Percentiles rank a stretch among this genome's conserved stretches.
Evolutionary conservation across 2,888 invertebrate genomes (phyloP).

Genomic region (Empis livida): DNA sequence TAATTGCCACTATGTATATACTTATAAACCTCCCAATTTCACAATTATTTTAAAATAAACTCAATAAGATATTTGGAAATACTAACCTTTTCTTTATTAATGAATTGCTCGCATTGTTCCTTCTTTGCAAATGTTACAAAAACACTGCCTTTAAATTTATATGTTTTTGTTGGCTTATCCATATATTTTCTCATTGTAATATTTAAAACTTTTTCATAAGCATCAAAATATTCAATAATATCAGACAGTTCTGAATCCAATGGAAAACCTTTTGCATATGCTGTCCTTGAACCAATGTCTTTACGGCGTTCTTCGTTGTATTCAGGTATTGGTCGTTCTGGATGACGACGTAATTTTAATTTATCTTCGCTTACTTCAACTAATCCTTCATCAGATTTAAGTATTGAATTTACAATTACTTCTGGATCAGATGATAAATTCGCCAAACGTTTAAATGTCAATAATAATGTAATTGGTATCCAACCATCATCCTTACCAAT

Average conservation of each 20-base stretch:
- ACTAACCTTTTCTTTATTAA: slow-evolving; percentile 46
- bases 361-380: slow-evolving; percentile 51
- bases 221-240: slow-evolving; percentile 57
- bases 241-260: slow-evolving; percentile 53
- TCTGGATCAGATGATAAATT: slow-evolving; percentile 53
- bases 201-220: slow-evolving; percentile 55
- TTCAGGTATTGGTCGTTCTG: slow-evolving; percentile 58
- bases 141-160: slow-evolving; percentile 80
- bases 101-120: slow-evolving; percentile 68
- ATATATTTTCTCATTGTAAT: slow-evolving; percentile 46
- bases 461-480: slow-evolving; percentile 71
- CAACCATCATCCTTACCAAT: slow-evolving; percentile 83
- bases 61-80: no score
- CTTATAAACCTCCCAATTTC: no score
- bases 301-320: slow-evolving; percentile 72
- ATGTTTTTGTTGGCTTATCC: slow-evolving; percentile 50
- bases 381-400: slow-evolving; percentile 57
- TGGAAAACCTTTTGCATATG: slow-evolving; percentile 82
- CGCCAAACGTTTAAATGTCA: slow-evolving; percentile 79
- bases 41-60: no score
- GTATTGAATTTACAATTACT: slow-evolving; percentile 59
- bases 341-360: slow-evolving; percentile 52
- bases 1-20: no score
- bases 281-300: slow-evolving; percentile 58
- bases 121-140: slow-evolving; percentile 74